Evolutionary conservation across 2,113 vertebrate genomes (phyloP), one percentile per base, ranked within the genome.

Genomic region (Rallus limicola): DNA sequence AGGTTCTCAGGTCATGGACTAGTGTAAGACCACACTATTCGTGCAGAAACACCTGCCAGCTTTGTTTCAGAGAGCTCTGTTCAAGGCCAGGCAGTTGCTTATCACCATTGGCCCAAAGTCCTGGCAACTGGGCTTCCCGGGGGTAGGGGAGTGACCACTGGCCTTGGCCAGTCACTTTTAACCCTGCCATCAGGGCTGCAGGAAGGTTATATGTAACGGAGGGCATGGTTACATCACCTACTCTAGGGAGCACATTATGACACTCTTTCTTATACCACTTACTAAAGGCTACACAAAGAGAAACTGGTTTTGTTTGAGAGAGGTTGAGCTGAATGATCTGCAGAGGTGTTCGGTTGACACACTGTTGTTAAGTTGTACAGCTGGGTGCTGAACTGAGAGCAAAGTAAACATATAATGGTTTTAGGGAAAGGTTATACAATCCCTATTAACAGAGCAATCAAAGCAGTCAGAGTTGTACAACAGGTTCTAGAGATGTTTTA

Each of bases 41-140:
- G 2, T 52, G 23, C 1, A 3, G 59, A 62, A 72, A 56, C 0
- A 1, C 36, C 31, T n/a, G 38, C 46, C 53, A 50, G 40, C 46
- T 90, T 67, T 78, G 40, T 42, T 40, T 56, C 16, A 25, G 29
- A 38, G n/a, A 21, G 18, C 38, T 71, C 64, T 55, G 59, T 44
- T 75, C 42, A 64, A 90, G 87, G 77, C n/a, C 65, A 46, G 52
- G 31, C 44, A 86, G 58, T 31, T 72, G 46, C 59, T 60, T 62
- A 50, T 50, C 59, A 25, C 16, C 13, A 2, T 23, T 42, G 82
- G 40, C 31, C 59, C 26, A 48, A 53, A 55, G 46, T 29, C 34
- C 23, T 16, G 44, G 52, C 52, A 60, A 26, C 7, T 15, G 0
- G 2, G 24, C 26, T 76, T 67, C 40, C 16, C 2, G 1, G 29